Conservation (phyloP, 2,888 invertebrate genomes). For the Agrilus mali region DNA sequence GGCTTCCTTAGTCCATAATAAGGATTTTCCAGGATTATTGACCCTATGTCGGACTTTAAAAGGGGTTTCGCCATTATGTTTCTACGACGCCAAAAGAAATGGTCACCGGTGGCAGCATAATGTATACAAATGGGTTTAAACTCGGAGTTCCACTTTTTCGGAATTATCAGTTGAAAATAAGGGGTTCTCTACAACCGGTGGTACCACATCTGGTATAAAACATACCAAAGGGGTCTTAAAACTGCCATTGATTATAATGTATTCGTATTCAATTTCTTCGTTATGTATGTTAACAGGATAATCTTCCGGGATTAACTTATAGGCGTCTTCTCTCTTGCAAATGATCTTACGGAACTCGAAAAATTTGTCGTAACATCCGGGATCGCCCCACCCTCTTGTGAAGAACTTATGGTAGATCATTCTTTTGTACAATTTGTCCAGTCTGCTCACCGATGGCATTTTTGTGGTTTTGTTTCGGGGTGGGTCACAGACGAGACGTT, state of each 20-base stretch:
- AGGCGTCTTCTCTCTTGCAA: conserved; percentile 71
- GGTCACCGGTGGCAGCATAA: conserved; percentile 96
- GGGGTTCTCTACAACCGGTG: conserved; percentile 74
- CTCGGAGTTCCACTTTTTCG: conserved; percentile 60
- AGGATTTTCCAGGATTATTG: conserved; percentile 92
- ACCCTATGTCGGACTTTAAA: conserved; percentile 81
- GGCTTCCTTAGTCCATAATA: conserved; percentile 88
- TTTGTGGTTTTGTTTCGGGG: not conserved
- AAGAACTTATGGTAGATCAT: conserved; percentile 84
- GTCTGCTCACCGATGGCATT: conserved; percentile 32
- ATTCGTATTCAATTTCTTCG: conserved; percentile 64
- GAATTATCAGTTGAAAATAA: conserved; percentile 73
- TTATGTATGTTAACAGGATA: conserved; percentile 77
- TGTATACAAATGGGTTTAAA: conserved; percentile 84
- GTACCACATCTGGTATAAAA: conserved; percentile 76
- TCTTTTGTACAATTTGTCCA: conserved; percentile 75
- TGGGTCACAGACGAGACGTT: too few species aligned
- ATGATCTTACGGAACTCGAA: conserved; percentile 84
- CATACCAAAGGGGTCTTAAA: conserved; percentile 75
- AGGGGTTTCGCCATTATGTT: conserved; percentile 85
- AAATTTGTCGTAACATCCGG: conserved; percentile 72
- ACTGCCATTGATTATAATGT: conserved; percentile 70
- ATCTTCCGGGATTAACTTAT: conserved; percentile 63
- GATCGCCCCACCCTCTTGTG: conserved; percentile 93
- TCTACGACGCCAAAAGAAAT: conserved; percentile 85